Evolutionary conservation across 2,113 vertebrate species (phyloP).

Genomic region (Gila orcuttii): DNA sequence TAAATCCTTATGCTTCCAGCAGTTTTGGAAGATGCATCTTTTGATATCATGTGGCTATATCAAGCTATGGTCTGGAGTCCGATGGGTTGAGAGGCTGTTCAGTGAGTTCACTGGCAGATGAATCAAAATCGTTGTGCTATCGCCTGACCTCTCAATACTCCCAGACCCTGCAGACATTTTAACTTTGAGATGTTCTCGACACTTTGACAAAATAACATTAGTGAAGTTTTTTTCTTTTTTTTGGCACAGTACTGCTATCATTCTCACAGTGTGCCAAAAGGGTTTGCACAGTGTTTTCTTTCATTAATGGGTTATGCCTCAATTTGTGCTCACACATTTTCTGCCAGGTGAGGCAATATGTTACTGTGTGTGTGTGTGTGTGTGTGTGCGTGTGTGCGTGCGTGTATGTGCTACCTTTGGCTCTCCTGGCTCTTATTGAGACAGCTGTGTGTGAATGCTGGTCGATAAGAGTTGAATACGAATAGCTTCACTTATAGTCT

Average conservation of each 20-base stretch:
- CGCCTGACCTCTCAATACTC: not conserved
- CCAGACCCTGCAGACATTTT: conserved; percentile 10
- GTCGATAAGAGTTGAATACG: not conserved
- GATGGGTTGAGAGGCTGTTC: conserved; percentile 19
- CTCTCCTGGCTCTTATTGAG: conserved; percentile 21
- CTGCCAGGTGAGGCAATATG: not conserved
- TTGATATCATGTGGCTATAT: conserved; percentile 4
- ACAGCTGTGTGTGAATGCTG: conserved; percentile 21
- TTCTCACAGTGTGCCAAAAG: conserved; percentile 14
- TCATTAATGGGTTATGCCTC: not conserved
- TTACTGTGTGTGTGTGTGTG: not conserved
- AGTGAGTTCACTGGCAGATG: not conserved
- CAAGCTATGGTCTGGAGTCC: conserved; percentile 13
- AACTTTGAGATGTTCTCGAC: not conserved
- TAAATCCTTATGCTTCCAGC: conserved; percentile 6
- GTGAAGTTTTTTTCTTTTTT: not conserved
- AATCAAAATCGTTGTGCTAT: conserved; percentile 2
- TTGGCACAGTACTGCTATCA: not conserved
- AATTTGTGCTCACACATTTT: not conserved
- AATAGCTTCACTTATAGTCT: not conserved
- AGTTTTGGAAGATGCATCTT: conserved; percentile 18
- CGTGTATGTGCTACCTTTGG: not conserved
- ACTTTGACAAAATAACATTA: not conserved
- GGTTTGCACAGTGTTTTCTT: conserved; percentile 9
- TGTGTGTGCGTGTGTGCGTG: not conserved